Evolutionary conservation across 23 tunicate genomes (phyloP), one percentile per base, ranked within the genome.

Genomic region (Halocynthia aurantium): DNA sequence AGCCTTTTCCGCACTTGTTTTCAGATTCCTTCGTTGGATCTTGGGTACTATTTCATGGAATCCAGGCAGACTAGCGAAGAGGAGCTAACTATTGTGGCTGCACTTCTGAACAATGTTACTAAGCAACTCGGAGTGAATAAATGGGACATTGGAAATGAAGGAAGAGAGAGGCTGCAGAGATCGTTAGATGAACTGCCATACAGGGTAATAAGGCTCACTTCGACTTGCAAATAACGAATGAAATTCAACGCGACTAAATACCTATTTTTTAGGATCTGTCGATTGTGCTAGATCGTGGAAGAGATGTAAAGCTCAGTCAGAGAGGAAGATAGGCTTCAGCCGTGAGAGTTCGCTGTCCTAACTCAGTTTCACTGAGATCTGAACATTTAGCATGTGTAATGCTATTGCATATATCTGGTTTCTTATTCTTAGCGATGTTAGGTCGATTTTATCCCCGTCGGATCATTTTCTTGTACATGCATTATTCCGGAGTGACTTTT

Each of bases 241-340:
- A 4, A 13, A 58, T 58, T 58, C 4, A 58, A 58, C 64, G n/a
- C 4, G 17, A 13, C 2, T 58, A 13, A 13, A 13, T 15, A 58
- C 64, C 2, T 15, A 58, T 58, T 58, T 58, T 4, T 67, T 50
- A 67, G 72, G 72, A 6, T 67, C 40, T 67, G 22, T 50, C 22
- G 21, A 67, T 67, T 50, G 72, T 67, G 12, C 40, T 67, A 11
- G 72, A 67, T 67, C 72, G 72, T 67, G 72, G 72, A 5, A 11
- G 4, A 12, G 21, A 20, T 11, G 72, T 21, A 67, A 67, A 21
- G 12, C 22, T 67, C 21, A 17, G 11, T 13, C 72, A 67, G 40
- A 17, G 21, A 31, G 4, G 44, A 31, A 31, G 44, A 31, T 31
- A 31, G 2, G 44, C 44, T 0, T 31, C 44, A 31, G 4, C 44